Conservation (phyloP, 1,140 invertebrate genomes). For the Chionoecetes opilio region DNA sequence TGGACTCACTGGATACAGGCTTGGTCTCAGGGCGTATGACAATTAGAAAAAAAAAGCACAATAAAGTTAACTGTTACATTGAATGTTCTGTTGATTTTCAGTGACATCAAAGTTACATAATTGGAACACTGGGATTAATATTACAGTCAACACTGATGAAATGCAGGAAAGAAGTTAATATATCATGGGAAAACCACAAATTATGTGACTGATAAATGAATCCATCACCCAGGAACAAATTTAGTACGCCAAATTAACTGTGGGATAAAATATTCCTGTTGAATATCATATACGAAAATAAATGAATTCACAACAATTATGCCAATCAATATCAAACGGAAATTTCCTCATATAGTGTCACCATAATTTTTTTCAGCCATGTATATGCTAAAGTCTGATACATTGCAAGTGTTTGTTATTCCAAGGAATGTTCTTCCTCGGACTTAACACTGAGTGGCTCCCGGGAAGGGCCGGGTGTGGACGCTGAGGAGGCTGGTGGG, state of each 20-base stretch:
- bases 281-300: no score
- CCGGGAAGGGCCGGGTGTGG: conserved; percentile 67
- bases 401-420: conserved; percentile 3
- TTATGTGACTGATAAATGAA: background rate
- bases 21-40: background rate
- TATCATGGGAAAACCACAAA: conserved; percentile 36
- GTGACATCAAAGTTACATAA: conserved; percentile 67
- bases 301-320: background rate
- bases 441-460: conserved; percentile 57
- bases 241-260: background rate
- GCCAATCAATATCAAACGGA: background rate
- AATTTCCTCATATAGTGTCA: background rate
- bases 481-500: conserved; percentile 68
- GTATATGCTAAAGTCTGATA: background rate
- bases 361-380: background rate
- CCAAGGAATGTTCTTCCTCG: conserved; percentile 48
- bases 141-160: conserved; percentile 75
- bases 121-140: conserved; percentile 61
- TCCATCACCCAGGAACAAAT: background rate
- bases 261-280: no score
- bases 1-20: background rate
- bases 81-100: conserved; percentile 71
- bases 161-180: conserved; percentile 48
- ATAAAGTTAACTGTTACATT: conserved; percentile 71
- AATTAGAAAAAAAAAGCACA: conserved; percentile 67